These are phyloP conservation scores for Philereme vetulata DNA, from an alignment of 2,888 invertebrate genomes.

Conservation along the genomic window DNA sequence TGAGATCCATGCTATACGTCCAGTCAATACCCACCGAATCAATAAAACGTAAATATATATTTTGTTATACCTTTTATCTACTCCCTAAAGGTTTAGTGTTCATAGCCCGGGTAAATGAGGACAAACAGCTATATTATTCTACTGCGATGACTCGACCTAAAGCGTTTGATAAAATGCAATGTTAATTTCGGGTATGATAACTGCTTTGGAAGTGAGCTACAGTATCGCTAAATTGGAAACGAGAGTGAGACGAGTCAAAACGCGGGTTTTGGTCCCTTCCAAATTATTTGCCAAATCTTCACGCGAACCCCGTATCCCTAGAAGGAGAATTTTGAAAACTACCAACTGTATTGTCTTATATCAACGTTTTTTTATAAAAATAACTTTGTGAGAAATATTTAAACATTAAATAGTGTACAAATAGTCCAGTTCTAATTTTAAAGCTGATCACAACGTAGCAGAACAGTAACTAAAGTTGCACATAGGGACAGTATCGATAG, in stretches of 20 bases:
- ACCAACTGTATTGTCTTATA: slow-evolving; percentile 79
- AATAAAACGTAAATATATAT: slow-evolving; percentile 69
- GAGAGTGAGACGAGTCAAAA: slow-evolving; percentile 51
- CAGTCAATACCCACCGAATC: slow-evolving; percentile 77
- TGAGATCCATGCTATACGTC: slow-evolving; percentile 82
- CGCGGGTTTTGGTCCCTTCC: slow-evolving; percentile 80
- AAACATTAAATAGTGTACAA: slow-evolving; percentile 73
- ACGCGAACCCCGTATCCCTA: slow-evolving; percentile 56
- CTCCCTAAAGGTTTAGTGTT: slow-evolving; percentile 65
- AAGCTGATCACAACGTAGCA: slow-evolving; percentile 82
- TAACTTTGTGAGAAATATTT: slow-evolving; percentile 76
- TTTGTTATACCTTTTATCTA: slow-evolving; percentile 64
- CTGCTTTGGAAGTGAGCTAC: slow-evolving; percentile 50
- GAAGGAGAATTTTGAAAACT: slow-evolving; percentile 63
- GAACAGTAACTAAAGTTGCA: slow-evolving; percentile 72
- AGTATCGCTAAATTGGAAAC: slow-evolving; percentile 43
- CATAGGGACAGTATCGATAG: slow-evolving; percentile 77
- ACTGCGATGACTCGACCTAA: slow-evolving; percentile 59
- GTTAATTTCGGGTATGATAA: slow-evolving; percentile 55
- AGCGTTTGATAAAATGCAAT: slow-evolving; percentile 67
- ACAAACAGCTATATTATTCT: slow-evolving; percentile 54
- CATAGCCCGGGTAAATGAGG: slow-evolving; percentile 74
- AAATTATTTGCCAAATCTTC: slow-evolving; percentile 68
- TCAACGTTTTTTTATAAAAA: slow-evolving; percentile 80
- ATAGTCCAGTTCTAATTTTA: slow-evolving; percentile 78